phyloP scores from a whole-genome alignment of 2,888 invertebrate genomes.

The Muschampia plurimacula region DNA sequence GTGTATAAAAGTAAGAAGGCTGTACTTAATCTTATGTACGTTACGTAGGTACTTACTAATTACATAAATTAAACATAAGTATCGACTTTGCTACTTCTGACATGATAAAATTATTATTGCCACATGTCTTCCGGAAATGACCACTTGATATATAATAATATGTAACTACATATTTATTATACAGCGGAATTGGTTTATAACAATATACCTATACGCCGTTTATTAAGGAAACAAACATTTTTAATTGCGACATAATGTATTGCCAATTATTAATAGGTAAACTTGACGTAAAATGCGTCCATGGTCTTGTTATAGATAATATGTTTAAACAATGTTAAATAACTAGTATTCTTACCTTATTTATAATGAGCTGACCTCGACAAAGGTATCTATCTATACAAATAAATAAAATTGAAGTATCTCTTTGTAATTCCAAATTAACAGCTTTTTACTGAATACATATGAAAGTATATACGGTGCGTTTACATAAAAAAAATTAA shows the following conservation, averaged over 20 bases:
- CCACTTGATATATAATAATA: conserved; percentile 8
- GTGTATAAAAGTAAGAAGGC: not conserved
- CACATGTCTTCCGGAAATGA: not conserved
- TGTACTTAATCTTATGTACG: not conserved
- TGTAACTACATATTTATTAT: conserved; percentile 8
- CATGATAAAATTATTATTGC: not conserved
- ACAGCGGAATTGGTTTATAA: conserved; percentile 20
- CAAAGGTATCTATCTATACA: no score
- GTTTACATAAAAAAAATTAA: no score
- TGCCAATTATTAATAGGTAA: not conserved
- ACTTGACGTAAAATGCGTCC: not conserved
- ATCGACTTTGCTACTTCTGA: not conserved
- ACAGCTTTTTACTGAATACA: no score
- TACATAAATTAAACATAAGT: not conserved
- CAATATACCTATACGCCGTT: not conserved
- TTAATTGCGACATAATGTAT: conserved; percentile 28
- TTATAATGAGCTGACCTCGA: not conserved
- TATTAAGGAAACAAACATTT: conserved; percentile 28
- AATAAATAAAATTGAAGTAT: no score
- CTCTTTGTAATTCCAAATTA: no score
- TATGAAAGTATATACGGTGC: no score
- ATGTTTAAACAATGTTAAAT: not conserved
- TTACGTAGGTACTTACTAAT: not conserved
- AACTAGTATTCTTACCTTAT: not conserved
- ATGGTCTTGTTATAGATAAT: not conserved